Evolutionary conservation across 1,140 invertebrate genomes (phyloP).

Genomic region (Neoseiulus cucumeris): DNA sequence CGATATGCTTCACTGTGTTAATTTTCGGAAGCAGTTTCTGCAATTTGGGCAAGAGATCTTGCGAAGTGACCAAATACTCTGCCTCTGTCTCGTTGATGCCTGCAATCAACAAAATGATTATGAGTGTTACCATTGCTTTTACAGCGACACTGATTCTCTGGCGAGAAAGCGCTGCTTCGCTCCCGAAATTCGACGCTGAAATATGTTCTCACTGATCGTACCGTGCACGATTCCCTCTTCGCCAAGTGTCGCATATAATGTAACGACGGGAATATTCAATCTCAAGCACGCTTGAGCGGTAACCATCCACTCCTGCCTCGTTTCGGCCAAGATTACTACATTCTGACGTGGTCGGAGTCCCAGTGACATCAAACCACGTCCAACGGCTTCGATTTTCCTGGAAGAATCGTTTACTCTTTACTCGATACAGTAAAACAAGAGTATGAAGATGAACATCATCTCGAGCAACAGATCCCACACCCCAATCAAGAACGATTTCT

Average conservation of each 20-base stretch:
- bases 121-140: too few relatives aligned
- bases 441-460: too few relatives aligned
- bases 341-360: constrained; percentile 43
- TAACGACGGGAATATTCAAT: constrained; percentile 44
- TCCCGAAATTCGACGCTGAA: too few relatives aligned
- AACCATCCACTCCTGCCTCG: constrained; percentile 78
- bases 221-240: constrained; percentile 83
- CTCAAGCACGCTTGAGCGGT: constrained; percentile 43
- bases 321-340: constrained; percentile 91
- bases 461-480: too few relatives aligned
- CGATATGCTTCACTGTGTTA: background rate
- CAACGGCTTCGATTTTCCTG: constrained; percentile 45
- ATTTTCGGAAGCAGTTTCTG: background rate
- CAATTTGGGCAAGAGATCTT: constrained; percentile 7
- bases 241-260: constrained; percentile 86
- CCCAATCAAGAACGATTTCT: too few relatives aligned
- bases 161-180: too few relatives aligned
- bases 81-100: constrained; percentile 88
- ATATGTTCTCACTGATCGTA: background rate
- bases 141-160: too few relatives aligned
- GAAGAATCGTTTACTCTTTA: too few relatives aligned
- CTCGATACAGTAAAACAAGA: too few relatives aligned
- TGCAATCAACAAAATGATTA: background rate
- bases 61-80: constrained; percentile 26
- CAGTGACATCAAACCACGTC: constrained; percentile 44